phyloP scores from a whole-genome alignment of 2,797 vertebrate species.

The Heteromormyrus szaboi region DNA sequence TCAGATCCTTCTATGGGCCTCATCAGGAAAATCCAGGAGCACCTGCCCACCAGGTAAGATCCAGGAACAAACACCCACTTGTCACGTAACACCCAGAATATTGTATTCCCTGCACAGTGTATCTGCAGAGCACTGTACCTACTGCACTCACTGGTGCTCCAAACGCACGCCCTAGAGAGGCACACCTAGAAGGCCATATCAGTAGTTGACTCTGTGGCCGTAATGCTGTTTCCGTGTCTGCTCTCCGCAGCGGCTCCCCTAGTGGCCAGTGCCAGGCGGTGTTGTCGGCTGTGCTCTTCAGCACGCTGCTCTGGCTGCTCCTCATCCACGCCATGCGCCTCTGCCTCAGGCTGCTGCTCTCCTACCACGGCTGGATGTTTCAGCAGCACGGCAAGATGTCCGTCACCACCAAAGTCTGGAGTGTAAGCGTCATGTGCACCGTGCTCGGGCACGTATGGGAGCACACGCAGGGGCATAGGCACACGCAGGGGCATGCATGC shows the following conservation, averaged over 20 bases:
- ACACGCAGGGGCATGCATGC: not conserved
- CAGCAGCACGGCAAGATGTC: constrained; percentile 68
- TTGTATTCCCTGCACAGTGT: not conserved
- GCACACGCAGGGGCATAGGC: not conserved
- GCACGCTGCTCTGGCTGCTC: constrained; percentile 71
- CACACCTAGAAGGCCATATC: not conserved
- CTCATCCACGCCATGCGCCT: constrained; percentile 71
- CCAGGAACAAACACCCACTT: not conserved
- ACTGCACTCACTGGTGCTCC: not conserved
- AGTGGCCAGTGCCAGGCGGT: constrained; percentile 63
- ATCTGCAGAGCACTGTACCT: not conserved
- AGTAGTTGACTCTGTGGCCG: not conserved
- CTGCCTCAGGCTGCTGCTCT: constrained; percentile 70
- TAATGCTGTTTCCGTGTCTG: not conserved
- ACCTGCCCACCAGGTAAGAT: constrained; percentile 70
- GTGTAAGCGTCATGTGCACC: constrained; percentile 52
- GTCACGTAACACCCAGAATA: not conserved
- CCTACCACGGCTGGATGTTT: constrained; percentile 77
- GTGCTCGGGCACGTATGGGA: not conserved
- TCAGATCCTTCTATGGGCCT: constrained; percentile 79
- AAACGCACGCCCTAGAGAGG: not conserved
- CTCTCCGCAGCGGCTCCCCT: constrained; percentile 53
- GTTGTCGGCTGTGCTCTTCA: constrained; percentile 68
- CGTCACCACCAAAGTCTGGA: constrained; percentile 73
- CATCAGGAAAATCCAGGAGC: constrained; percentile 73